Conservation (phyloP, 2,888 invertebrate genomes). For the Synanthedon andrenaeformis region DNA sequence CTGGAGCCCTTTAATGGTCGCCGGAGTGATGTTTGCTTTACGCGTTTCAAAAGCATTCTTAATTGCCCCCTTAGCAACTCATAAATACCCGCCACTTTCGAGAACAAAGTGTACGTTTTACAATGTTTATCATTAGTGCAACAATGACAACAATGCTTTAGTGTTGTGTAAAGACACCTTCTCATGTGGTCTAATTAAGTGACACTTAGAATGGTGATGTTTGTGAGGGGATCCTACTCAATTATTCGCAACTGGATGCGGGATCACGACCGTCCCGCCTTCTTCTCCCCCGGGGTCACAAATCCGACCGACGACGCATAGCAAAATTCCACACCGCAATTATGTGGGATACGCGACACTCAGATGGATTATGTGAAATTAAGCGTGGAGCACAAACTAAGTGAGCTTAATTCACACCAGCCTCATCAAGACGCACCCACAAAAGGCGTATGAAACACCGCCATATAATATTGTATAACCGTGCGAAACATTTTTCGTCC, state of each 20-base stretch:
- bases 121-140: slow-evolving; percentile 38
- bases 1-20: not conserved
- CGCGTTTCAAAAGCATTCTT: slow-evolving; percentile 10
- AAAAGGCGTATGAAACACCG: slow-evolving; percentile 8
- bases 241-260: slow-evolving; percentile 63
- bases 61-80: slow-evolving; percentile 6
- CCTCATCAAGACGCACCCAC: slow-evolving; percentile 19
- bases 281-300: not conserved
- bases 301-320: slow-evolving; percentile 34
- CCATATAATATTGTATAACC: not conserved
- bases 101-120: slow-evolving; percentile 9
- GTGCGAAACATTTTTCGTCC: not conserved
- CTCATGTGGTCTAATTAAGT: slow-evolving; percentile 63
- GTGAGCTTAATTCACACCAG: slow-evolving; percentile 44
- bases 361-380: slow-evolving; percentile 62
- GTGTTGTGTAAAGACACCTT: slow-evolving; percentile 33
- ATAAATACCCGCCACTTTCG: slow-evolving; percentile 8
- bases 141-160: slow-evolving; percentile 34
- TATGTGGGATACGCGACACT: slow-evolving; percentile 53
- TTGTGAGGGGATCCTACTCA: slow-evolving; percentile 43
- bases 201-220: slow-evolving; percentile 41
- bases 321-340: slow-evolving; percentile 53
- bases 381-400: slow-evolving; percentile 48
- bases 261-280: slow-evolving; percentile 34
- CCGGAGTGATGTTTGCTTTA: slow-evolving; percentile 6